A percentile compares a stretch with the other conserved stretches of the same genome.
Evolutionary conservation across 2,797 vertebrate species (phyloP).

Genomic region (Ptychobarbus kaznakovi): DNA sequence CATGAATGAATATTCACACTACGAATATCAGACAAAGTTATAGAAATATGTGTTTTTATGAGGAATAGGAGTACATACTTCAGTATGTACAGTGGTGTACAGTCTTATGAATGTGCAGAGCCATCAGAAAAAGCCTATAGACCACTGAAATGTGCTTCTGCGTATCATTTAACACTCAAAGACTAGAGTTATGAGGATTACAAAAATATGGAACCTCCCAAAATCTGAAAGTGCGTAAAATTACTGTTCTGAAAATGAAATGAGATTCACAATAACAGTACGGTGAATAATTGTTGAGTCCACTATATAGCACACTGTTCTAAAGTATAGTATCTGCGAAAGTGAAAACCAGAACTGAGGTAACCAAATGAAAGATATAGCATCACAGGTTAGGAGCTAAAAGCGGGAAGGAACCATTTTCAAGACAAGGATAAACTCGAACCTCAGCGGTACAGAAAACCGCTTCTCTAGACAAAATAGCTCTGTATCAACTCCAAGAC

Average conservation of each 20-base stretch:
- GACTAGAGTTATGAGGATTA: neutral
- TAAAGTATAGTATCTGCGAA: neutral
- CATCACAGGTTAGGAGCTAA: neutral
- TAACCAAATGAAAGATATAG: neutral
- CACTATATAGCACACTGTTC: neutral
- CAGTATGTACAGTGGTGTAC: constrained; percentile 6
- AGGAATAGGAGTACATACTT: neutral
- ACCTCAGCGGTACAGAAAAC: neutral
- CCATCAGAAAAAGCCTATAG: neutral
- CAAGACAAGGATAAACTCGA: neutral
- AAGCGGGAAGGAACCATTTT: neutral
- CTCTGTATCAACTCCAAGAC: neutral
- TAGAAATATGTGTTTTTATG: neutral
- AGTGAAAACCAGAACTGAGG: constrained; percentile 8
- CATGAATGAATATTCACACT: neutral
- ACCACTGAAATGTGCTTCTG: constrained; percentile 4
- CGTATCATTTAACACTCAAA: neutral
- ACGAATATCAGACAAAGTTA: neutral
- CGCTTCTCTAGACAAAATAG: neutral
- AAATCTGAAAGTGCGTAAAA: constrained; percentile 36
- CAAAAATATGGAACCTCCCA: neutral
- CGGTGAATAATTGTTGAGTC: neutral
- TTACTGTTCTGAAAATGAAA: neutral
- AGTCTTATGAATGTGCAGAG: neutral
- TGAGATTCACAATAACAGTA: neutral